Percentiles rank a stretch among this genome's conserved stretches.
These are phyloP conservation scores for Mirounga angustirostris DNA, from an alignment of 2,113 vertebrate genomes.

Conservation along the genomic window DNA sequence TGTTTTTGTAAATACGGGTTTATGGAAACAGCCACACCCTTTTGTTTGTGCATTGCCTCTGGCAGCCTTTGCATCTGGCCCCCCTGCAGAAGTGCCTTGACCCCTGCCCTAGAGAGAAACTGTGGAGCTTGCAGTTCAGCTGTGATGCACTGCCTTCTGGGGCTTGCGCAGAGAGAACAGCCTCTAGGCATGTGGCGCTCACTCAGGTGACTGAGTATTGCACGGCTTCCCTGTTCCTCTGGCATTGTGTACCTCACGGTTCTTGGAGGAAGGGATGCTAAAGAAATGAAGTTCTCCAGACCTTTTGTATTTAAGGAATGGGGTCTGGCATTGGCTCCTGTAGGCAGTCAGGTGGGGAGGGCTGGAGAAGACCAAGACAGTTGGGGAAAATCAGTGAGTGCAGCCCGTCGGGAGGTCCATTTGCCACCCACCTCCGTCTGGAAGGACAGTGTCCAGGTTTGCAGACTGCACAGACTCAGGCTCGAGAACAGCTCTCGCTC, in stretches of 20 bases:
- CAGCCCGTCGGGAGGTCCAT: neutral
- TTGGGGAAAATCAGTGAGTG: neutral
- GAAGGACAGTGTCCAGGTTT: neutral
- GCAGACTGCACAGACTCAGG: neutral
- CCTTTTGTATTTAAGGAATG: neutral
- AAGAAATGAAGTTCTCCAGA: neutral
- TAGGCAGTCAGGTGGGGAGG: rapidly evolving
- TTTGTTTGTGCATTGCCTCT: too few species aligned
- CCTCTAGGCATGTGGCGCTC: neutral
- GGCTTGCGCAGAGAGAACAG: neutral
- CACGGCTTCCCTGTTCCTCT: neutral
- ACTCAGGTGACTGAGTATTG: too few species aligned
- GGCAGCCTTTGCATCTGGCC: neutral
- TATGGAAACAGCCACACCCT: neutral
- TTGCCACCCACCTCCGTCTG: neutral
- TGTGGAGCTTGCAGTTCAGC: rapidly evolving
- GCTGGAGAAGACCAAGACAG: neutral
- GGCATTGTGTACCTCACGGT: too few species aligned
- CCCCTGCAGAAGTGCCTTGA: neutral
- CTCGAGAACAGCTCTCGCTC: rapidly evolving
- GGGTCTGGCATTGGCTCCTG: neutral
- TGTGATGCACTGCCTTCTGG: rapidly evolving
- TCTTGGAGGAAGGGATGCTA: neutral
- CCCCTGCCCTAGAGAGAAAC: neutral
- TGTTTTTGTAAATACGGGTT: neutral